Evolutionary conservation across 2,888 invertebrate genomes (phyloP).

Genomic region (Scaptomyza polygonia): DNA sequence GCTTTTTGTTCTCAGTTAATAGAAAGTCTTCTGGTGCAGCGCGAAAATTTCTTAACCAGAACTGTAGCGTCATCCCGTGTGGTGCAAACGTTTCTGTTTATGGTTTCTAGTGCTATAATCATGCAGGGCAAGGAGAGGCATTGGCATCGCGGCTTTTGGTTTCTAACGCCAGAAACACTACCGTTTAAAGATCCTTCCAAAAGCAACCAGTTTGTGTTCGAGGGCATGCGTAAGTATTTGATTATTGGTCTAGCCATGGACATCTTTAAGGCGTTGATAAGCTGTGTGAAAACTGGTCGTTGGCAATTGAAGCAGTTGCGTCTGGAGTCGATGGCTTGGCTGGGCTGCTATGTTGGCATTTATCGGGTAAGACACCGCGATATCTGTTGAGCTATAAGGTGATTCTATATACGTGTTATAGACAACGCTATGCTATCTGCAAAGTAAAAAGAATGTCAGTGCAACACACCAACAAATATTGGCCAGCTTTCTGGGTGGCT

Average conservation of each 20-base stretch:
- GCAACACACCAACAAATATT: slow-evolving; percentile 51
- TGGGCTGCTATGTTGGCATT: slow-evolving; percentile 73
- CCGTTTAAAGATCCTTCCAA: slow-evolving; percentile 2
- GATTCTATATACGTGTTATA: slow-evolving; percentile 19
- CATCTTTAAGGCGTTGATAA: slow-evolving; percentile 57
- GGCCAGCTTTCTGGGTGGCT: slow-evolving; percentile 74
- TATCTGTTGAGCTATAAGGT: neutral
- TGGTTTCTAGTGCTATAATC: slow-evolving; percentile 73
- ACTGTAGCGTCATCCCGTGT: slow-evolving; percentile 48
- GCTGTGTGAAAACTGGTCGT: slow-evolving; percentile 27
- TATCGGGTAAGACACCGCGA: slow-evolving; percentile 70
- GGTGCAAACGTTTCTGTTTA: slow-evolving; percentile 72
- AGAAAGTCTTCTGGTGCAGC: slow-evolving; percentile 64
- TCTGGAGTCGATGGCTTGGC: slow-evolving; percentile 59
- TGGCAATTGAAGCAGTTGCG: slow-evolving; percentile 42
- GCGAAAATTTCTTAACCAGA: slow-evolving; percentile 50
- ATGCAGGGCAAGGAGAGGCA: slow-evolving; percentile 58
- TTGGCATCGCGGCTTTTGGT: slow-evolving; percentile 70
- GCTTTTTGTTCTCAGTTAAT: slow-evolving; percentile 51
- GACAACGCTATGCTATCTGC: slow-evolving; percentile 66
- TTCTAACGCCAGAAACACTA: slow-evolving; percentile 50
- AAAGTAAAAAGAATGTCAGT: slow-evolving; percentile 10
- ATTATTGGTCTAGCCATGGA: slow-evolving; percentile 73
- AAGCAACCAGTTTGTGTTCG: slow-evolving; percentile 39
- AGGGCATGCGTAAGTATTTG: slow-evolving; percentile 69